Evolutionary conservation across 2,113 vertebrate species (phyloP), one percentile per base, ranked within the genome.

Genomic region (Odocoileus virginianus): DNA sequence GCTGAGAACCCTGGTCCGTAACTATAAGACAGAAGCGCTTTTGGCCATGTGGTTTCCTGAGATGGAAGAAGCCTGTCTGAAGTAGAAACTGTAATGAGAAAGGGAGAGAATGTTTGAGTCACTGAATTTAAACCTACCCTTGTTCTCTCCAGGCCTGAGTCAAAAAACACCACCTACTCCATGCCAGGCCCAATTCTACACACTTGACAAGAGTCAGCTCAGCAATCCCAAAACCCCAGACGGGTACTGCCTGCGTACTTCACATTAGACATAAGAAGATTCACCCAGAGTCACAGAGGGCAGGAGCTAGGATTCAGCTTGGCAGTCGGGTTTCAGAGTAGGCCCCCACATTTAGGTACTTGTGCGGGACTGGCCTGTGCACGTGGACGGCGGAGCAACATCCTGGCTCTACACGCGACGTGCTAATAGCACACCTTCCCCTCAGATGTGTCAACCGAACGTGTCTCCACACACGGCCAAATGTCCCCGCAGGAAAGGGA

Each of bases 301-400:
- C 14, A 2, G 50, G 47, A 21, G 52, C 55, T 58, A n/a, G 13
- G 54, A 28, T 85, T 67, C 55, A n/a, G 19, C 61, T 15, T 10
- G 7, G 81, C 23, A 40, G 90, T 13, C 0, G 1, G 6, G 50
- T 19, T 52, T 52, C 15, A 2, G 64, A 33, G 57, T 6, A 0
- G 10, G 27, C 9, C 2, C 21, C 25, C 40, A 19, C 8, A 2
- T 17, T 40, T n/a, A 23, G 83, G 43, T 19, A 43, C 25, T 23
- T 9, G 11, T 14, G 36, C 30, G 45, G 50, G 14, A 12, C 71
- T 54, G 4, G 52, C 40, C 12, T 23, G 40, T 40, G 54, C 43
- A 9, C 25, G 45, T 8, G 21, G 58, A n/a, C 5, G 19, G 25
- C 5, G 45, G 30, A 64, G 71, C 30, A 2, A 61, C 1, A 15